phyloP scores from a whole-genome alignment of 1,140 invertebrate species.

The Lepidurus couesii region DNA sequence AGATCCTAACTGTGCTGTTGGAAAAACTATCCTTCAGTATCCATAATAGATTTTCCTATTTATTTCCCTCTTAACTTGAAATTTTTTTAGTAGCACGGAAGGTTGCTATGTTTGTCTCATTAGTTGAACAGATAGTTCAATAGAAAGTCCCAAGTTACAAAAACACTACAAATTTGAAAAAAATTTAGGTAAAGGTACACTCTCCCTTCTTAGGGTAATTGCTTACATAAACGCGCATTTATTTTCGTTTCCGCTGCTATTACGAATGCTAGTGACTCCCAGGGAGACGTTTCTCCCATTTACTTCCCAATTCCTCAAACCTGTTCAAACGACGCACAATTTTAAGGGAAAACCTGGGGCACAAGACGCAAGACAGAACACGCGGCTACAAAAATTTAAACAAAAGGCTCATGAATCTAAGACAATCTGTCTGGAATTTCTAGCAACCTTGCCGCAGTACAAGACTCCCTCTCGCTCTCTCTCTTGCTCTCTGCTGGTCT shows the following conservation, averaged over 20 bases:
- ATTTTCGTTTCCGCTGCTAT: background rate
- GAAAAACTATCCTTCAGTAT: no score
- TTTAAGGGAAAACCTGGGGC: background rate
- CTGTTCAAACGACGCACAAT: background rate
- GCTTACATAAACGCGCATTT: background rate
- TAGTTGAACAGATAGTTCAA: no score
- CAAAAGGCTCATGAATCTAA: slow-evolving; percentile 16
- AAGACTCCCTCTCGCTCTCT: background rate
- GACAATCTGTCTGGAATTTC: slow-evolving; percentile 14
- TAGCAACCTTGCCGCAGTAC: background rate
- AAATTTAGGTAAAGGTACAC: no score
- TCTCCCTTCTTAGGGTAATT: background rate
- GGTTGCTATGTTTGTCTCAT: no score
- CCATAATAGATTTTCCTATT: no score
- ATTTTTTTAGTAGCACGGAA: no score
- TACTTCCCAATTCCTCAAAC: background rate
- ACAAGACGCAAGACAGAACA: background rate
- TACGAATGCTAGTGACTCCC: slow-evolving; percentile 5
- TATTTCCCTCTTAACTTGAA: no score
- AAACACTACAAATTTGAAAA: no score
- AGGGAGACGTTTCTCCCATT: background rate
- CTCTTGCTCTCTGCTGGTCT: background rate
- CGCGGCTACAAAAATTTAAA: background rate
- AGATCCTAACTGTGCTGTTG: no score
- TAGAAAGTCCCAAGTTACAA: no score